Evolutionary conservation across 1,140 invertebrate genomes (phyloP).

Genomic region (Hypsibius dujardini): DNA sequence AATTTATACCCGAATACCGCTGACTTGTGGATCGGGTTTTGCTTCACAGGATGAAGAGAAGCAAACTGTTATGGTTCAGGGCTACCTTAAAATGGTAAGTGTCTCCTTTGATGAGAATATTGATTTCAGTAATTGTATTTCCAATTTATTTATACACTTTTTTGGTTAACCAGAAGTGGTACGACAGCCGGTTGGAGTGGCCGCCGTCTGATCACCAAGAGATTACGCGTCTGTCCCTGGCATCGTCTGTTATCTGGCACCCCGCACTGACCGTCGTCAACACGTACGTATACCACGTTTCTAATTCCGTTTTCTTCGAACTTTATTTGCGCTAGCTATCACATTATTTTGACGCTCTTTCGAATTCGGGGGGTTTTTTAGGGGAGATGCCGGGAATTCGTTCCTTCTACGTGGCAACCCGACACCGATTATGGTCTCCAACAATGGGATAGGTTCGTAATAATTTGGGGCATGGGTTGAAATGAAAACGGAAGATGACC

Average conservation of each 20-base stretch:
- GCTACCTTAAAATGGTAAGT: slow-evolving; percentile 8
- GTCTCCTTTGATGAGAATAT: too few species aligned
- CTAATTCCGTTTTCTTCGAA: background rate
- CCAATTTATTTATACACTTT: background rate
- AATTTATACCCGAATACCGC: too few species aligned
- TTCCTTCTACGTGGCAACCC: background rate
- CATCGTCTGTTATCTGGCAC: background rate
- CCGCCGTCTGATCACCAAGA: background rate
- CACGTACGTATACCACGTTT: background rate
- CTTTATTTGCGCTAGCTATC: background rate
- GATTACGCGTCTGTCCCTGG: background rate
- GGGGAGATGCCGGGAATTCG: background rate
- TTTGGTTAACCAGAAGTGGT: background rate
- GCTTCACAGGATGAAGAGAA: background rate
- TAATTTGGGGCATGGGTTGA: too few species aligned
- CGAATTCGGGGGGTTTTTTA: background rate
- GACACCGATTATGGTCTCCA: background rate
- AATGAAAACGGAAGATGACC: too few species aligned
- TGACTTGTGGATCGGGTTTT: background rate
- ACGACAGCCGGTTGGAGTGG: background rate
- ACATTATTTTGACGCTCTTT: background rate
- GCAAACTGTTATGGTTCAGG: background rate
- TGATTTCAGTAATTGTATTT: background rate
- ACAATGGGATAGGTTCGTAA: too few species aligned
- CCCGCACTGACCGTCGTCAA: background rate